Evolutionary conservation across 2,797 vertebrate genomes (phyloP), one percentile per base, ranked within the genome.

Genomic region (Eupleurogrammus muticus): DNA sequence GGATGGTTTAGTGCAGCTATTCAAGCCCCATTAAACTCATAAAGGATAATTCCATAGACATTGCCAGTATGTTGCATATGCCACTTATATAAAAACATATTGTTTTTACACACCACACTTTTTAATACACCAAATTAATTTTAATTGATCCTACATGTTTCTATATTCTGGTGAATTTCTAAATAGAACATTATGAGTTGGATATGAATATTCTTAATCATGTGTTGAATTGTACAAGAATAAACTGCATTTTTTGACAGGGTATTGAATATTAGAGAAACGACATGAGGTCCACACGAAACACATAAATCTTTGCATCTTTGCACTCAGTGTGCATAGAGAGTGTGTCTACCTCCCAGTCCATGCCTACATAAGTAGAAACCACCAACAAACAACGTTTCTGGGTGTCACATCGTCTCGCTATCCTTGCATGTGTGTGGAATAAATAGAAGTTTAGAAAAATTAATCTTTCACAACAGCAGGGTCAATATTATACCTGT

Each of bases 401-500:
- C 13, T 73, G 21, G 62, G 9, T 50, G 17, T 66, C 2, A 3
- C 9, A 21, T 35, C 49, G 12, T 1, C 24, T 19, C 7, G 28
- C 6, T 36, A 28, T 47, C 16, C 5, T 8, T 9, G 9, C 17
- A 46, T 34, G 53, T 11, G 1, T 23, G 16, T 14, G n/a, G 20
- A 36, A 7, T 44, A 10, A 36, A n/a, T n/a, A 10, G 1, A 59
- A n/a, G 28, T 53, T 46, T n/a, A 24, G n/a, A 12, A n/a, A 44
- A 56, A 44, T 68, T 0, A 32, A 12, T 58, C 28, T 24, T 63
- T 64, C 20, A 23, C 55, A 60, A 64, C 66, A 57, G 21, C 32
- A 0, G 0, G 51, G 61, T 76, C 66, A 70, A 36, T 73, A 60
- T 73, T 70, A 44, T 46, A 46, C 68, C 2, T 54, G 24, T 38